Base-by-base conservation (phyloP, 64 coral and sea anemone genomes). In the Exaiptasia diaphana region DNA sequence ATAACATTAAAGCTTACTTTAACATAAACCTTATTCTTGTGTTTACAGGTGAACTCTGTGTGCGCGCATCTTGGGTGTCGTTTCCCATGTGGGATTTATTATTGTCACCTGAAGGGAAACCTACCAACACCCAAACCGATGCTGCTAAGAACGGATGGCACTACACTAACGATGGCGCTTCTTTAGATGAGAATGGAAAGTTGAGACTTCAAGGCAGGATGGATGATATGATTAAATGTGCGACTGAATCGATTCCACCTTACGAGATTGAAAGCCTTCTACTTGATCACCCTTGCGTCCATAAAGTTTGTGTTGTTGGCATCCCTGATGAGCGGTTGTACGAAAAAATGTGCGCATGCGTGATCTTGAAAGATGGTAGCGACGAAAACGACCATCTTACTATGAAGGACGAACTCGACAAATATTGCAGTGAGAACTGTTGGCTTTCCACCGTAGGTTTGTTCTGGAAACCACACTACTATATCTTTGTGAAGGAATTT, bases 291-390 rank as follows among this genome's bases (percentile, higher is more conserved):
- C 68, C 81, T 18, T 20, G 15, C 38, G 56, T 82, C 5, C 39
- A 26, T 15, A 38, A 38, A 33, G 78, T 82, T 17, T 20, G 28
- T 0, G 41, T 68, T 22, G 56, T 82, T 50, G 61, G 78, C 30
- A 61, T 68, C 7, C 62, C 78, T 41, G 81, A 84, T 23, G 18
- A 53, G 49, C 81, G 81, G n/a, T 54, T 84, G 12, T 71, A 29
- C 18, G 81, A 84, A 33, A 52, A 84, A 42, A 4, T 81, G 28
- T 81, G 78, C 41, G 78, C 78, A 45, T 68, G 60, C 40, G 41
- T 81, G 4, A 44, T 81, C 17, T 60, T 49, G 15, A 53, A 36
- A 35, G 11, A 21, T 10, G 59, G 59, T 11, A 6, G 6, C 7
- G 44, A 6, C 44, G 17, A 8, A 48, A 8, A 8, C 17, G 17